Evolutionary conservation across 1,140 invertebrate genomes (phyloP).

Genomic region (Procambarus virginalis): DNA sequence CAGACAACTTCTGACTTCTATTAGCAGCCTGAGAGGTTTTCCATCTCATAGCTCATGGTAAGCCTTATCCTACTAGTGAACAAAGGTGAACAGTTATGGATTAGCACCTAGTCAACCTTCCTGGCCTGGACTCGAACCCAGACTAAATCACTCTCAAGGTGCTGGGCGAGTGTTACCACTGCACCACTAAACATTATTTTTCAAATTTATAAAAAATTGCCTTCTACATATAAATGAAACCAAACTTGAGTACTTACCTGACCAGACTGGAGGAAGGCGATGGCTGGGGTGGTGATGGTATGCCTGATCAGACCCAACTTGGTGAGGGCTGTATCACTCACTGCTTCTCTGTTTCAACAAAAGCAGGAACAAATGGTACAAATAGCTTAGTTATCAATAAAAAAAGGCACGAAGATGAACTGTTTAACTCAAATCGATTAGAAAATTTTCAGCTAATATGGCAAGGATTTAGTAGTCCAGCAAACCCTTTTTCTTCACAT

Average conservation of each 20-base stretch:
- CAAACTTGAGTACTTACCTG: background rate
- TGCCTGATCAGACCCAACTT: background rate
- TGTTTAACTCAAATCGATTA: background rate
- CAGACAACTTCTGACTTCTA: too few relatives aligned
- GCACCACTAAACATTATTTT: too few relatives aligned
- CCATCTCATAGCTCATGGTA: too few relatives aligned
- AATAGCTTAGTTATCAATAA: background rate
- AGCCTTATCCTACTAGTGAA: too few relatives aligned
- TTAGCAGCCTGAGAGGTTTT: too few relatives aligned
- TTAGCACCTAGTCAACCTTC: too few relatives aligned
- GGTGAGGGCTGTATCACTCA: background rate
- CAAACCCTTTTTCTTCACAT: background rate
- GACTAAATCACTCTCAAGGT: too few relatives aligned
- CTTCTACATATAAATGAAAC: too few relatives aligned
- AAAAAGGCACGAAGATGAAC: background rate
- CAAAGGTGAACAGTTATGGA: too few relatives aligned
- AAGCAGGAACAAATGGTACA: background rate
- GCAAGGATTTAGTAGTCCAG: background rate
- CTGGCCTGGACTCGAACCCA: too few relatives aligned
- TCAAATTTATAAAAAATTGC: too few relatives aligned
- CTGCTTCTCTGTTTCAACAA: background rate
- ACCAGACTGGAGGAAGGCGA: slow-evolving; percentile 23
- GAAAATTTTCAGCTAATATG: background rate
- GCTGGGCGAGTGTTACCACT: too few relatives aligned
- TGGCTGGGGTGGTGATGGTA: slow-evolving; percentile 18